phyloP scores from a whole-genome alignment of 1,140 invertebrate genomes.

The Brachionus asplanchnoidis region DNA sequence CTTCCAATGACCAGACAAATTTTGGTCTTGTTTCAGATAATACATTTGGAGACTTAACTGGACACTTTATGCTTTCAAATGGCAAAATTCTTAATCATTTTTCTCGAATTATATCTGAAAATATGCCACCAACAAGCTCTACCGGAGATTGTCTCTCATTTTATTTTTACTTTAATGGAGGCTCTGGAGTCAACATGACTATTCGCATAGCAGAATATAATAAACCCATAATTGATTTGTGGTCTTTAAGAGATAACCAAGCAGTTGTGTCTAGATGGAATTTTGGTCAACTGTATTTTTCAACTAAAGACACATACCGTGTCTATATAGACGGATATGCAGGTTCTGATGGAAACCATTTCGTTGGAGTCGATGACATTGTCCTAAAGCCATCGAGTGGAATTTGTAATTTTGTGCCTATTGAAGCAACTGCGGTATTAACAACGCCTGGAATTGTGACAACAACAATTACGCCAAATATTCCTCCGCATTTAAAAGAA shows the following conservation, averaged over 20 bases:
- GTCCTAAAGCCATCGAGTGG: not conserved
- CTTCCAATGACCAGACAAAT: not conserved
- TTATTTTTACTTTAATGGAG: slow-evolving; percentile 49
- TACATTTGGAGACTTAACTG: not conserved
- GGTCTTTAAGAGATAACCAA: not conserved
- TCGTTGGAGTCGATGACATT: not conserved
- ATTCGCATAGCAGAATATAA: not conserved
- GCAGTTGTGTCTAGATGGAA: not conserved
- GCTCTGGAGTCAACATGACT: not conserved
- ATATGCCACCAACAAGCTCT: slow-evolving; percentile 12
- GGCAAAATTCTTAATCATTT: not conserved
- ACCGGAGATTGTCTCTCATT: not conserved
- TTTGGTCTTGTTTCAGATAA: not conserved
- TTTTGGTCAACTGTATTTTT: slow-evolving; percentile 22
- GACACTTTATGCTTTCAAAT: slow-evolving; percentile 19
- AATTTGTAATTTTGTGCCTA: not conserved
- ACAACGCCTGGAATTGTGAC: not conserved
- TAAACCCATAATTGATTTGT: not conserved
- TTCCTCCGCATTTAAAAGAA: not conserved
- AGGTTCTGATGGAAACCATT: not conserved
- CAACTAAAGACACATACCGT: not conserved
- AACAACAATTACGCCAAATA: not conserved
- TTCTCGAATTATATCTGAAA: not conserved
- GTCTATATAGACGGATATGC: not conserved
- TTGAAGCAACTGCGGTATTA: not conserved